Evolutionary conservation across 2,888 invertebrate species (phyloP).

Genomic region (Ochropacha duplaris): DNA sequence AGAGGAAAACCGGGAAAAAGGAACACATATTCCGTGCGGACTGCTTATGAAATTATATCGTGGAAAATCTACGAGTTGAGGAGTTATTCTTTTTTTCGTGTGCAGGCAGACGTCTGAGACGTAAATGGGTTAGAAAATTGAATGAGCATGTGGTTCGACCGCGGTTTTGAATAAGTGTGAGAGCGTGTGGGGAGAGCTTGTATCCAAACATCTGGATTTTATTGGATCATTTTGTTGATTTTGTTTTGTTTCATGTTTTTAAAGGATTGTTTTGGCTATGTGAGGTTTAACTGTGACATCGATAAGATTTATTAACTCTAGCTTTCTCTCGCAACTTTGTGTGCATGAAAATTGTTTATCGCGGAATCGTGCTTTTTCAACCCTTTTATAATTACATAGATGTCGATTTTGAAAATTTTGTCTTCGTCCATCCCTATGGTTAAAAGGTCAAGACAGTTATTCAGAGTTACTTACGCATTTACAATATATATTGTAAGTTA

Average conservation of each 20-base stretch:
- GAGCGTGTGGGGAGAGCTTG: conserved; percentile 51
- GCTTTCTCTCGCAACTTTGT: too few species aligned
- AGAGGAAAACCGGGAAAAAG: conserved; percentile 72
- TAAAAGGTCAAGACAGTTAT: too few species aligned
- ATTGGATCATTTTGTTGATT: conserved; percentile 48
- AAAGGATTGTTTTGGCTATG: conserved; percentile 2
- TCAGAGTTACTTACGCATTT: too few species aligned
- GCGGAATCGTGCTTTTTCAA: too few species aligned
- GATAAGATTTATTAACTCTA: too few species aligned
- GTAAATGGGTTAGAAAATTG: conserved; percentile 84
- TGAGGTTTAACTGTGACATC: too few species aligned
- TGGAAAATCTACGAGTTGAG: conserved; percentile 71
- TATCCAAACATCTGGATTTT: conserved; percentile 60
- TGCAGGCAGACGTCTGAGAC: conserved; percentile 74
- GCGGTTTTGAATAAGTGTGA: conserved; percentile 72
- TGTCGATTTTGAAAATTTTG: too few species aligned
- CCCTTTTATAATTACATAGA: too few species aligned
- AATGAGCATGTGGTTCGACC: conserved; percentile 70
- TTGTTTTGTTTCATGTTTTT: conserved; percentile 38
- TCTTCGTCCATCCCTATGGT: too few species aligned
- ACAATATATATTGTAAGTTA: too few species aligned
- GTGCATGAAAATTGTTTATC: too few species aligned
- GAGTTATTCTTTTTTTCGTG: conserved; percentile 60
- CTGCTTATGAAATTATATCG: conserved; percentile 81
- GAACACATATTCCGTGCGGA: conserved; percentile 57